Base-by-base conservation (phyloP, 2,888 invertebrate genomes). In the Aphrophora alni region DNA sequence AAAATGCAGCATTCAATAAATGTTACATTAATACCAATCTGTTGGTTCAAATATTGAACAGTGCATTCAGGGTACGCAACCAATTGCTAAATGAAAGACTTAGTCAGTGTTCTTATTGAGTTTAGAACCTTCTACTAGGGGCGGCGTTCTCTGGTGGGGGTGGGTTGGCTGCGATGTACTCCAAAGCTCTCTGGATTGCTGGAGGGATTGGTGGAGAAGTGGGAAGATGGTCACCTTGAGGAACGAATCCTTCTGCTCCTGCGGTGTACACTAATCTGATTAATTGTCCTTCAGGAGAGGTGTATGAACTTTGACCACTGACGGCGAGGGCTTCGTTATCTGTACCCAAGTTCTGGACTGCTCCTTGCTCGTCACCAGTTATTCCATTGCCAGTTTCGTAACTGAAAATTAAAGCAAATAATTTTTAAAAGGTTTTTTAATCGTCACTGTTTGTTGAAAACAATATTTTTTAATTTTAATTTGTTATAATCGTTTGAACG, bases 261-360 rank as follows among this genome's bases (percentile, higher is more conserved):
- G 94, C 93, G 82, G 90, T 86, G 88, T 93, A 94, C 69, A 89
- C 88, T 82, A 93, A 86, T n/a, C 88, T 86, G 85, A 93, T 89
- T 21, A 89, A 88, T 44, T 89, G 87, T 17, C 94, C 94, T 84
- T 93, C 93, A 12, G 92, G 92, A 26, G 92, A 90, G 4, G 93
- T 91, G 86, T 95, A 95, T 0, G 94, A 91, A 87, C 92, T 94
- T 73, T 93, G 93, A 70, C 95, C 95, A 87, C 94, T 93, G 2
- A 94, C 93, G 0, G 88, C 85, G 71, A 82, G 38, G 24, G 84
- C 84, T 70, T 83, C 82, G 27, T 51, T 73, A 17, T 79, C 78
- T 0, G 68, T 28, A 0, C 91, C 92, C 24, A 89, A 89, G 86
- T 92, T 91, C 85, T 92, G 91, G 69, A 92, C 89, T 76, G 86